phyloP scores from a whole-genome alignment of 2,797 vertebrate genomes.

The Diplodus puntazzo region DNA sequence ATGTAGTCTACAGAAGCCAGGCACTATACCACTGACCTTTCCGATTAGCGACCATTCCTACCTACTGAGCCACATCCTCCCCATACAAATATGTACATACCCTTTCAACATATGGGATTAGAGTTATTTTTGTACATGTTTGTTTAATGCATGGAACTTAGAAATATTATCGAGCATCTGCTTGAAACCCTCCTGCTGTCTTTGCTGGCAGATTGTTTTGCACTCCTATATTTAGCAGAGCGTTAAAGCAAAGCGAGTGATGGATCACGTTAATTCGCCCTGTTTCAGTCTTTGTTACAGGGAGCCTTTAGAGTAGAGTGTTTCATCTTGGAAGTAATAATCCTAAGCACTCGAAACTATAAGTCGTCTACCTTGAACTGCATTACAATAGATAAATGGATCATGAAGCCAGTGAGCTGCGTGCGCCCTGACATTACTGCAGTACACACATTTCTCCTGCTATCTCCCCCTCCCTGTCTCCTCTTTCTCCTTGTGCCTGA shows the following conservation, averaged over 20 bases:
- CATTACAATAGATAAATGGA: constrained; percentile 48
- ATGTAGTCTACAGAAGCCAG: no score
- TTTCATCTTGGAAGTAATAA: constrained; percentile 48
- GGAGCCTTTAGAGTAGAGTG: constrained; percentile 11
- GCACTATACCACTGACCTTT: no score
- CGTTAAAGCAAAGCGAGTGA: constrained; percentile 22
- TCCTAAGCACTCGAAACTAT: constrained; percentile 29
- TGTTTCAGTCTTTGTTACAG: constrained; percentile 18
- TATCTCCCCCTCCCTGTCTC: constrained; percentile 7
- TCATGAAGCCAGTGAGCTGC: constrained; percentile 35
- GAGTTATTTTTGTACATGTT: background rate
- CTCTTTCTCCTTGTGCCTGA: constrained; percentile 18
- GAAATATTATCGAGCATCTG: constrained; percentile 18
- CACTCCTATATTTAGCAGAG: constrained; percentile 48
- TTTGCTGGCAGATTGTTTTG: constrained; percentile 31
- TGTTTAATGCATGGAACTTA: background rate
- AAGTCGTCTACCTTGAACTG: constrained; percentile 29
- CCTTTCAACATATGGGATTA: background rate
- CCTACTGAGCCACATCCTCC: no score
- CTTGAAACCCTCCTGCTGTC: constrained; percentile 19
- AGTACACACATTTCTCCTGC: constrained; percentile 21
- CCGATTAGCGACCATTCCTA: no score
- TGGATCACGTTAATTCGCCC: constrained; percentile 30
- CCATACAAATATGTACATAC: background rate
- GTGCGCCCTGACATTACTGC: constrained; percentile 23